A percentile compares a stretch with the other conserved stretches of the same genome.
phyloP scores from a whole-genome alignment of 2,797 vertebrate genomes.

The Anguilla marmorata region DNA sequence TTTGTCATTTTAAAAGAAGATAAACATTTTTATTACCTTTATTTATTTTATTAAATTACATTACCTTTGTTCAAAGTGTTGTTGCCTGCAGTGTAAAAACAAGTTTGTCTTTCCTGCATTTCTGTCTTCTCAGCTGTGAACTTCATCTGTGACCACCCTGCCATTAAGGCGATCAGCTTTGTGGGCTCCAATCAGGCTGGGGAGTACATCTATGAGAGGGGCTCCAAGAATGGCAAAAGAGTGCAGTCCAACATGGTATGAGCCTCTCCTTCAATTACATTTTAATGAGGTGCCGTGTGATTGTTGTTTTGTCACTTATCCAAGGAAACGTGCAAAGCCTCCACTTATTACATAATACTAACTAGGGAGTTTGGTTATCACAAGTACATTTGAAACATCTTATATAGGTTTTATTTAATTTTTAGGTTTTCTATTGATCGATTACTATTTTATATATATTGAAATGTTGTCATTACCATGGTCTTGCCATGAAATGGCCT shows the following conservation, averaged over 20 bases:
- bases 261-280: constrained; percentile 12
- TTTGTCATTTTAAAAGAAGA: too few species aligned
- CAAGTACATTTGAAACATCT: too few species aligned
- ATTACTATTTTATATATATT: too few species aligned
- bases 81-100: constrained; percentile 10
- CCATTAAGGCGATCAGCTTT: constrained; percentile 97
- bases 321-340: too few species aligned
- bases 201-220: constrained; percentile 94
- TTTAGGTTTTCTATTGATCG: too few species aligned
- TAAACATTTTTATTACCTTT: too few species aligned
- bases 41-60: background rate
- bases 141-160: constrained; percentile 94
- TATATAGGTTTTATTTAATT: too few species aligned
- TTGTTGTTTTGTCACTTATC: too few species aligned
- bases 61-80: background rate
- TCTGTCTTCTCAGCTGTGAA: constrained; percentile 81
- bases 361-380: too few species aligned
- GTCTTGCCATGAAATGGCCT: too few species aligned
- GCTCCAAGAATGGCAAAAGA: constrained; percentile 91
- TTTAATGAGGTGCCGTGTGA: background rate
- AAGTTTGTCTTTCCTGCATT: constrained; percentile 79
- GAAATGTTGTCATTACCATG: too few species aligned
- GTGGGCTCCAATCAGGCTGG: constrained; percentile 97
- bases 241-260: constrained; percentile 97
- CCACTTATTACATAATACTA: too few species aligned